Evolutionary conservation across 2,797 vertebrate genomes (phyloP), one percentile per base, ranked within the genome.

Genomic region (Diglossa cyanea): DNA sequence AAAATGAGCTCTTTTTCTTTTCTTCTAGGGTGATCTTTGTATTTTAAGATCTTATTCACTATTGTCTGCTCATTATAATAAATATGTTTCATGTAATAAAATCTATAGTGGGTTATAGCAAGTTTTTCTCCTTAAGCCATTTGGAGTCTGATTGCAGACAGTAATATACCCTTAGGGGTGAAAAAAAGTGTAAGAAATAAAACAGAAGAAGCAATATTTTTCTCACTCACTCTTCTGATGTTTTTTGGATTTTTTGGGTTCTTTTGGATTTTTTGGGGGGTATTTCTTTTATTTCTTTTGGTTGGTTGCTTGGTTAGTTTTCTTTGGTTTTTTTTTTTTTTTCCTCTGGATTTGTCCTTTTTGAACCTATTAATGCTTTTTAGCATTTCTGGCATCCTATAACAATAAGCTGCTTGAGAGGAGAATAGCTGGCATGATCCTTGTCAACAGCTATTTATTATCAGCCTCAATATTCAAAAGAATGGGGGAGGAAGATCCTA

Each of bases 181-280:
- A 62, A 93, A 87, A 58, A 66, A 72, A 35, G 3, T 25, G 2
- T 26, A 40, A 87, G 14, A 70, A 91, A 82, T 70, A 57, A 78
- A 54, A 14, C 6, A 23, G 20, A 77, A 48, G 4, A 80, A 88
- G 26, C 10, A 40, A 20, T 23, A 5, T 25, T 61, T 67, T 91
- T 73, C 30, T 68, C 14, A 10, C 4, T 21, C 12, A 31, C 3
- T 44, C 13, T 44, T 75, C 23, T 10, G 9, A 7, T 42, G 0
- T 2, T 20, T 68, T 51, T 37, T 26, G 2, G 3, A 2, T 25
- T 42, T 51, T 73, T 40, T 6, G 1, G 2, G 2, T 4, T n/a
- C 3, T 48, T 61, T n/a, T n/a, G n/a, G n/a, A n/a, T n/a, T n/a
- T 66, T 47, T 10, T 2, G 1, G 9, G 6, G 3, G 1, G 0